These are phyloP conservation scores for Anaspis maculata DNA, from an alignment of 2,888 invertebrate genomes.

Conservation along the genomic window DNA sequence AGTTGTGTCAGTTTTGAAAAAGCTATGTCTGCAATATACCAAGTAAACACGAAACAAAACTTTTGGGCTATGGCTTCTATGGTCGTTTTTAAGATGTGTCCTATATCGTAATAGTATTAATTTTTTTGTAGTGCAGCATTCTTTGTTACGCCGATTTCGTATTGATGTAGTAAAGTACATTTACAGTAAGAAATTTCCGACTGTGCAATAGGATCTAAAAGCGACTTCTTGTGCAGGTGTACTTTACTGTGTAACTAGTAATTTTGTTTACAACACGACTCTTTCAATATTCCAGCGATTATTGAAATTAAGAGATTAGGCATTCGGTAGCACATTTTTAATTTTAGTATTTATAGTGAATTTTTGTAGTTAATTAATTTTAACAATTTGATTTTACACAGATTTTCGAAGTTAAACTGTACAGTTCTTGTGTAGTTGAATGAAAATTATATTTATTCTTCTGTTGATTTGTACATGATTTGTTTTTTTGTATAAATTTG, in stretches of 20 bases:
- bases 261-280: too few relatives aligned
- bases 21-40: constrained; percentile 11
- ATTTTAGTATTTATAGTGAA: constrained; percentile 16
- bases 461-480: constrained; percentile 6
- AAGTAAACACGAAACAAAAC: constrained; percentile 7
- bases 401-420: too few relatives aligned
- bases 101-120: constrained; percentile 9
- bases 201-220: too few relatives aligned
- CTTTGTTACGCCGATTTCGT: constrained; percentile 2
- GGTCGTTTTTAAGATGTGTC: constrained; percentile 9
- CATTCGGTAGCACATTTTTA: constrained; percentile 21
- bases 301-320: too few relatives aligned
- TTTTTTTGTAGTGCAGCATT: constrained; percentile 6
- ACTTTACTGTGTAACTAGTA: too few relatives aligned
- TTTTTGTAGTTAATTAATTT: background rate
- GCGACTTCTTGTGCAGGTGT: too few relatives aligned
- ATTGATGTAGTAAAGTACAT: too few relatives aligned
- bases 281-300: too few relatives aligned
- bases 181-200: too few relatives aligned
- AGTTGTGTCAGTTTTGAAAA: constrained; percentile 10
- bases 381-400: too few relatives aligned
- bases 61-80: constrained; percentile 11
- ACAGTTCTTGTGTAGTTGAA: too few relatives aligned
- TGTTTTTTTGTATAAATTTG: constrained; percentile 19
- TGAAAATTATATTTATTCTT: too few relatives aligned